A percentile compares a stretch with the other conserved stretches of the same genome.
These are phyloP conservation scores for Phalacrocorax carbo DNA, from an alignment of 2,113 vertebrate genomes.

Conservation along the genomic window DNA sequence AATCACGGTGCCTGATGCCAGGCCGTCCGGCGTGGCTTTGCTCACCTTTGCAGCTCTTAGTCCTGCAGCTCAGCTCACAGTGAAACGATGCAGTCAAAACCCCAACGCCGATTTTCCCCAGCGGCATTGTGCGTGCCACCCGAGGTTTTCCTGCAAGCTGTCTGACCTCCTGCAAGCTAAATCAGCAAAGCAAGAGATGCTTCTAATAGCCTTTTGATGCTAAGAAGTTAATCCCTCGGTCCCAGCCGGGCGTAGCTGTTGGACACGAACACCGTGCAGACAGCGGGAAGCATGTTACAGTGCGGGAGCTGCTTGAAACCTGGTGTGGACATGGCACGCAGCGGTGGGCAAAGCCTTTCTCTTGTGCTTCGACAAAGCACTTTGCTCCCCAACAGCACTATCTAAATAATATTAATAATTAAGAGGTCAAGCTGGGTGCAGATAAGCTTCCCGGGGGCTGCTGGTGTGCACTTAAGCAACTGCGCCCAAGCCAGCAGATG, in stretches of 20 bases:
- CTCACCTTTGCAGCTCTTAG: not conserved
- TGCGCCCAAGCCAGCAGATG: not conserved
- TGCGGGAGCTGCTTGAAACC: rapidly evolving
- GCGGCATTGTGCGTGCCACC: rapidly evolving
- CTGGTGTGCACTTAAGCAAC: not conserved
- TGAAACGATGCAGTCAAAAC: rapidly evolving
- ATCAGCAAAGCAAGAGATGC: not conserved
- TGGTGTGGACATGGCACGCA: rapidly evolving
- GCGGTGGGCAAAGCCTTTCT: not conserved
- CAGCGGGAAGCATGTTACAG: rapidly evolving
- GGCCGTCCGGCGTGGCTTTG: not conserved
- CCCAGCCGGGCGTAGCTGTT: not conserved
- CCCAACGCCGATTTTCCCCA: rapidly evolving
- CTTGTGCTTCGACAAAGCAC: not conserved
- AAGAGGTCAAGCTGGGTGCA: not conserved
- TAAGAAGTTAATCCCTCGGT: not conserved
- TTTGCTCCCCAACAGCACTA: not conserved
- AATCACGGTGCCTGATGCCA: rapidly evolving
- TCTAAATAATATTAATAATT: slow-evolving; percentile 48
- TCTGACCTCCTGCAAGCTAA: not conserved
- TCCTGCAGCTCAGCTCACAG: not conserved
- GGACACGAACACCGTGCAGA: not conserved
- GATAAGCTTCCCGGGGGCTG: not conserved
- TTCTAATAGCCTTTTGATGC: not conserved
- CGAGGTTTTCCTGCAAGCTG: not conserved